Base-by-base conservation (phyloP, 2,888 invertebrate species). In the Pandemis cinnamomeana region DNA sequence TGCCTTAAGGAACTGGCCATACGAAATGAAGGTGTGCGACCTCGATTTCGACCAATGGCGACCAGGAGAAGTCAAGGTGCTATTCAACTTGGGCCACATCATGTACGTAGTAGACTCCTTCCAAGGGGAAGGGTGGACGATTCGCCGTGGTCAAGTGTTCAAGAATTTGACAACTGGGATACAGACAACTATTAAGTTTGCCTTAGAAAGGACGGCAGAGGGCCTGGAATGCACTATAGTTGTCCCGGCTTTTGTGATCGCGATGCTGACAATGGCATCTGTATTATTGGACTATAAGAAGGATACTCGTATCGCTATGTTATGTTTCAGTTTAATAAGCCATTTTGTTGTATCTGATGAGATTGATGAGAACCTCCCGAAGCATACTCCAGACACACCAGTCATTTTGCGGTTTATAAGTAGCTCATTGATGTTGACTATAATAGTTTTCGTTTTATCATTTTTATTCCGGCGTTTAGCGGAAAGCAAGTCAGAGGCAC, bases 361-460 rank as follows among this genome's bases (percentile, higher is more conserved):
- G 58, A 66, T 89, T 10, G 78, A 75, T 7, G 62, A 55, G 3
- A 67, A 77, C 13, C 77, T 89, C 11, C 89, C 90, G 0, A 81
- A 76, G 42, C 72, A 83, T 6, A 80, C 79, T 10, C 13, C 68
- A 0, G 79, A 83, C 5, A 71, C 81, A 0, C 91, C 91, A 0
- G 77, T 71, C 0, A 77, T 91, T 41, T 20, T 90, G 5, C 67
- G 83, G 0, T 90, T 85, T 63, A 82, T 84, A 8, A 79, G 83
- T 2, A 79, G 79, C 0, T 90, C 89, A 0, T 41, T 85, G 10
- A 15, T 86, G 51, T 68, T 88, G 11, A 85, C 84, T 2, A 13
- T 76, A 0, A 20, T 83, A 20, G 71, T 80, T 2, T 46, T 87
- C 5, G 11, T 84, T 8, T 41, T 84, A 0, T 82, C 85, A 0